A percentile compares a stretch with the other conserved stretches of the same genome.
phyloP scores from a whole-genome alignment of 2,113 vertebrate genomes.

The Gymnocephalus cernua region DNA sequence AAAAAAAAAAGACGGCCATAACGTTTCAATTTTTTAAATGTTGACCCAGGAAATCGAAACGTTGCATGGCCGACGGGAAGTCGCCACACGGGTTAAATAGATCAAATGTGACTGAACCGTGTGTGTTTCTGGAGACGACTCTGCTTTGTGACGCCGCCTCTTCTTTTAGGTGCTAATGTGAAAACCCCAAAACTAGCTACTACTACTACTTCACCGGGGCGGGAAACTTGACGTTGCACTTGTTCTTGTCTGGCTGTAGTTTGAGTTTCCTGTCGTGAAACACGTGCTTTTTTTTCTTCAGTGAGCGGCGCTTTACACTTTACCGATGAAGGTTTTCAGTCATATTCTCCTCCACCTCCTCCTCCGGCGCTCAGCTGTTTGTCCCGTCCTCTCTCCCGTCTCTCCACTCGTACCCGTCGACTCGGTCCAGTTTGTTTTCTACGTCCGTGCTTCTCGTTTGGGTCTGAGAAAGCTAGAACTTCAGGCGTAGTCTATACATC shows the following conservation, averaged over 20 bases:
- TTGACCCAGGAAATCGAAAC: too few species aligned
- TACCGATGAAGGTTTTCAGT: neutral
- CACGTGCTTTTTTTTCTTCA: neutral
- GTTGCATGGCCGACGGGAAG: too few species aligned
- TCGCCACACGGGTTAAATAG: too few species aligned
- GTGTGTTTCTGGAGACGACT: neutral
- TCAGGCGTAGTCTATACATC: too few species aligned
- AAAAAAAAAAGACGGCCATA: too few species aligned
- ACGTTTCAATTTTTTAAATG: too few species aligned
- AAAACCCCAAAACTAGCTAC: slow-evolving; percentile 5
- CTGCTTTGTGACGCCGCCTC: slow-evolving; percentile 21
- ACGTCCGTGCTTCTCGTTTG: neutral
- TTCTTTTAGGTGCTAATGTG: slow-evolving; percentile 43
- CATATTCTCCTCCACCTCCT: neutral
- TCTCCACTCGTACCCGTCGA: neutral
- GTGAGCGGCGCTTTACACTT: neutral
- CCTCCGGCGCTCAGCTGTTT: neutral
- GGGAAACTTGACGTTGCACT: neutral
- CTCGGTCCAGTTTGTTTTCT: neutral
- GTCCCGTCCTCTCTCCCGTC: neutral
- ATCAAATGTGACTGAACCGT: too few species aligned
- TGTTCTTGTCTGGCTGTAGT: neutral
- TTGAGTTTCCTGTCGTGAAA: neutral
- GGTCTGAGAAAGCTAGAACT: too few species aligned
- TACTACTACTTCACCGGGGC: neutral